These are phyloP conservation scores for Pyrgus malvae DNA, from an alignment of 2,888 invertebrate genomes.

Conservation along the genomic window DNA sequence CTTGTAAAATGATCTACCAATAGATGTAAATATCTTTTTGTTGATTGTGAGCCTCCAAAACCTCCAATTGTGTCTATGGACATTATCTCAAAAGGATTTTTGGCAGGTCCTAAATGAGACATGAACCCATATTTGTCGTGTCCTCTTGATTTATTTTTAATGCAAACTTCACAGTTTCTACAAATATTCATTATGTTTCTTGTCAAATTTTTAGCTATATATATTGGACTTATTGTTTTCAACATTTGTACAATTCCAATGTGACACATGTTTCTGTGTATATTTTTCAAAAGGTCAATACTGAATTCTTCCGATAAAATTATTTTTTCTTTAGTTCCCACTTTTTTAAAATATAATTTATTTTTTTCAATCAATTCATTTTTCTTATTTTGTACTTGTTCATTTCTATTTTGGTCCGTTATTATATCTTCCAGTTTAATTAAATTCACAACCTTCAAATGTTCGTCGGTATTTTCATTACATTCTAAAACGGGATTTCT, in stretches of 20 bases:
- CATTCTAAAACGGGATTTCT: constrained; percentile 36
- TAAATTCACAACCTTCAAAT: constrained; percentile 36
- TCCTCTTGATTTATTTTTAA: constrained; percentile 26
- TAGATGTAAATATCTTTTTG: constrained; percentile 33
- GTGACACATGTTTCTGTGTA: constrained; percentile 10
- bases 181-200: constrained; percentile 24
- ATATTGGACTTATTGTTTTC: constrained; percentile 17
- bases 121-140: constrained; percentile 16
- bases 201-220: constrained; percentile 15
- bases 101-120: constrained; percentile 24
- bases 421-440: constrained; percentile 18
- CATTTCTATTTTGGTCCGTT: not conserved
- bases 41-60: constrained; percentile 30
- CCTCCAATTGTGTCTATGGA: constrained; percentile 30
- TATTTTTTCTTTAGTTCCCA: not conserved
- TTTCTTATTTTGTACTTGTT: not conserved
- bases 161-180: constrained; percentile 21
- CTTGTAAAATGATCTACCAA: constrained; percentile 17
- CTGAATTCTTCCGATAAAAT: constrained; percentile 8
- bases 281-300: not conserved
- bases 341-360: constrained; percentile 2
- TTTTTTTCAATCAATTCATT: not conserved
- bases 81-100: constrained; percentile 25
- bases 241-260: constrained; percentile 21
- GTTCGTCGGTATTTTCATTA: constrained; percentile 31